Evolutionary conservation across 1,140 invertebrate genomes (phyloP).

Genomic region (Ganaspis sp.): DNA sequence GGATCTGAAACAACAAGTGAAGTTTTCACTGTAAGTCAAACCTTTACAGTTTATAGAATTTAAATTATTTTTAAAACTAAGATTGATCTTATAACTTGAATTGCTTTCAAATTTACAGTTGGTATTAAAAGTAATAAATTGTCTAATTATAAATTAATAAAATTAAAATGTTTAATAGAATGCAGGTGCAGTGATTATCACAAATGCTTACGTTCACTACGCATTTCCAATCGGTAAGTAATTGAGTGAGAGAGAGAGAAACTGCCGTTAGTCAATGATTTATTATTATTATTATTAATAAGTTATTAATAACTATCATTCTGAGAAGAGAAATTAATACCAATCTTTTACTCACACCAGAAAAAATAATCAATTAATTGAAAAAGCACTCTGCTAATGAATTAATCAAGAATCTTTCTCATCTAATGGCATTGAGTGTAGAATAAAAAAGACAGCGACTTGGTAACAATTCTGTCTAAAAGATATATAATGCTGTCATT

Average conservation of each 20-base stretch:
- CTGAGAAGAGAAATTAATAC: too few species aligned
- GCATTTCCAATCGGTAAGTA: slow-evolving; percentile 80
- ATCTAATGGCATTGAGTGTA: background rate
- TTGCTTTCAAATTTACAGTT: too few species aligned
- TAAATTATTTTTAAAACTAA: too few species aligned
- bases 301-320: too few species aligned
- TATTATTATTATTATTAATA: too few species aligned
- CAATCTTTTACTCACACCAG: background rate
- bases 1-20: slow-evolving; percentile 81
- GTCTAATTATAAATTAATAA: background rate
- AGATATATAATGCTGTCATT: background rate
- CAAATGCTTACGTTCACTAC: slow-evolving; percentile 82
- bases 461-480: background rate
- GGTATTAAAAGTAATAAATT: slow-evolving; percentile 37
- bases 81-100: too few species aligned
- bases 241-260: too few species aligned
- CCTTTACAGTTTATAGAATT: slow-evolving; percentile 40
- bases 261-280: too few species aligned
- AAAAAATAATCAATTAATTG: background rate
- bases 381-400: background rate
- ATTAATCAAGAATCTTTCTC: background rate
- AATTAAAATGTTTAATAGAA: slow-evolving; percentile 76
- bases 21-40: slow-evolving; percentile 79
- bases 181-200: slow-evolving; percentile 86
- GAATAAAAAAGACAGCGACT: background rate